phyloP scores from a whole-genome alignment of 2,888 invertebrate genomes.

The Monochamus alternatus region DNA sequence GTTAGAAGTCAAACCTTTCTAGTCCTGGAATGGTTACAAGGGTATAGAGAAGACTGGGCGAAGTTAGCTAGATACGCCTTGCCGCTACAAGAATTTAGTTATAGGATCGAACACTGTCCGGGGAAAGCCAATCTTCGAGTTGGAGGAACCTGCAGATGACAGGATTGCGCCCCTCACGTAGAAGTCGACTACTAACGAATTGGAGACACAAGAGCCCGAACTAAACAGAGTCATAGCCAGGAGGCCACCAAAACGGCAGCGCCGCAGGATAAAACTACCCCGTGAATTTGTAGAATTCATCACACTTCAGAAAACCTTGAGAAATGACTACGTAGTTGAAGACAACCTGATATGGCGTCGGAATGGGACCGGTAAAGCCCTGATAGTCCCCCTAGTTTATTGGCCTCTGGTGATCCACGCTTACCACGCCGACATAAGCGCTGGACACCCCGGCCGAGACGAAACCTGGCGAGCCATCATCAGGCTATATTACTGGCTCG shows the following conservation, averaged over 20 bases:
- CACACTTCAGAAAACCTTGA: not conserved
- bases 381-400: not conserved
- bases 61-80: not conserved
- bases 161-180: no score
- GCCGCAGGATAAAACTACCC: no score
- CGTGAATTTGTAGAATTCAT: no score
- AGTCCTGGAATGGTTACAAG: not conserved
- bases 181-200: no score
- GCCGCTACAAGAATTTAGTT: not conserved
- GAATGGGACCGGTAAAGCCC: not conserved
- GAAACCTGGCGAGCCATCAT: conserved; percentile 52
- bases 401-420: not conserved
- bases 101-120: not conserved
- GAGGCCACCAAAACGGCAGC: no score
- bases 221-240: no score
- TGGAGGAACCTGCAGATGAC: no score
- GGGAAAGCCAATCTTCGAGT: not conserved
- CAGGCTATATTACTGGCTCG: conserved; percentile 52
- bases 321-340: not conserved
- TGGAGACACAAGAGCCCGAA: no score
- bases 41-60: not conserved
- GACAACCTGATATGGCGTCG: not conserved
- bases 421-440: conserved; percentile 35
- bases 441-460: conserved; percentile 53
- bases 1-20: not conserved